Evolutionary conservation across 2,888 invertebrate genomes (phyloP).

Genomic region (Auanema freiburgensis): DNA sequence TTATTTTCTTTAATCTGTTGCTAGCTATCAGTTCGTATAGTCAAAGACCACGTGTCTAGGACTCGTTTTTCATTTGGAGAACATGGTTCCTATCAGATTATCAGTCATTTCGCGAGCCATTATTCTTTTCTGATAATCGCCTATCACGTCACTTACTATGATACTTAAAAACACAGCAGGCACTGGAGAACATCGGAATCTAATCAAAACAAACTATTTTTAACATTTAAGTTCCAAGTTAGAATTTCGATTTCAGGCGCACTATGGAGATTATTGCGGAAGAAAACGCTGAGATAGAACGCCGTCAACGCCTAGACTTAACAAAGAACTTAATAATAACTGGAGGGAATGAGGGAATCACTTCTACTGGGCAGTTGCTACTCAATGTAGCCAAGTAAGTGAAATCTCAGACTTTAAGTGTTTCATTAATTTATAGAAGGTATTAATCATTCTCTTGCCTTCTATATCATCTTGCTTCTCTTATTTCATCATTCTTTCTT

Average conservation of each 20-base stretch:
- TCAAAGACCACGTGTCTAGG: not conserved
- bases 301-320: constrained; percentile 36
- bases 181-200: not conserved
- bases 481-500: constrained; percentile 7
- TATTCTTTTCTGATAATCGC: too few relatives aligned
- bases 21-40: too few relatives aligned
- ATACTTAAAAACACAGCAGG: too few relatives aligned
- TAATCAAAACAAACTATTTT: not conserved
- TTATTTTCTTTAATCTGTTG: too few relatives aligned
- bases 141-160: too few relatives aligned
- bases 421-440: too few relatives aligned
- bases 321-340: constrained; percentile 39
- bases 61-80: constrained; percentile 5
- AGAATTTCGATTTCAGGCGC: constrained; percentile 33
- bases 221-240: not conserved
- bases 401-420: too few relatives aligned
- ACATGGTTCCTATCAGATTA: not conserved
- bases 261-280: constrained; percentile 63
- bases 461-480: not conserved
- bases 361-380: constrained; percentile 36
- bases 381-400: constrained; percentile 45
- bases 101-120: too few relatives aligned
- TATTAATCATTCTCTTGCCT: too few relatives aligned
- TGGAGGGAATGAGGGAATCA: constrained; percentile 38
- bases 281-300: constrained; percentile 57